Conservation (phyloP, 2,113 vertebrate genomes). For the Pteruthius melanotis region DNA sequence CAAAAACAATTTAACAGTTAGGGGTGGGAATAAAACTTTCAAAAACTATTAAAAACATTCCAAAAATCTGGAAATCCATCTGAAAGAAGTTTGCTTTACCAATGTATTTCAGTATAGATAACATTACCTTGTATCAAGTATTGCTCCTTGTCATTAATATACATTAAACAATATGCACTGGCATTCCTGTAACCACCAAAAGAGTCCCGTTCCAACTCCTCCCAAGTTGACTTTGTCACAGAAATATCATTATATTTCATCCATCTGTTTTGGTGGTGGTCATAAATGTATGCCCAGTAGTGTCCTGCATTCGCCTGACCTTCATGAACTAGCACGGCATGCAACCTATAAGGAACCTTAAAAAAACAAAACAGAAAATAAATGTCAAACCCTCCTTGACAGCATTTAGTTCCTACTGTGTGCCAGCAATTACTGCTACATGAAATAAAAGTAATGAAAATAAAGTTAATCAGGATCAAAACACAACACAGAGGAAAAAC, state of each 20-base stretch:
- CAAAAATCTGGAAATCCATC: background rate
- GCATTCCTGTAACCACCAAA: conserved; percentile 97
- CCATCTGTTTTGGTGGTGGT: conserved; percentile 90
- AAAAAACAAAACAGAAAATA: background rate
- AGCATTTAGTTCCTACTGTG: background rate
- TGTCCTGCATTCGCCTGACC: conserved; percentile 97
- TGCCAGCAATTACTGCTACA: background rate
- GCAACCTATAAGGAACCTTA: conserved; percentile 94
- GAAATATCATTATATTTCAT: conserved; percentile 99
- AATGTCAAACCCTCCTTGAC: background rate
- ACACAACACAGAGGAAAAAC: background rate
- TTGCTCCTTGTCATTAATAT: conserved; percentile 95
- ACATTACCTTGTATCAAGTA: conserved; percentile 92
- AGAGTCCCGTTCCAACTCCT: conserved; percentile 95
- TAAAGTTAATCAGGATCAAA: background rate
- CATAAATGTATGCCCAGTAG: conserved; percentile 98
- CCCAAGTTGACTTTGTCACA: conserved; percentile 97
- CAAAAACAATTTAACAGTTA: background rate
- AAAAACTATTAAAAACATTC: background rate
- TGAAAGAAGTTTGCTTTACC: background rate
- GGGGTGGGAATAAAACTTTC: background rate
- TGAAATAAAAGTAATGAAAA: background rate
- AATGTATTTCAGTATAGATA: background rate
- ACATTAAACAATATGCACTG: conserved; percentile 99
- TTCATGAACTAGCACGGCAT: conserved; percentile 96